Evolutionary conservation across 37 sponge, comb jelly and placozoan species (phyloP), one percentile per base, ranked within the genome.

Genomic region (Diacarnus erythraeanus): DNA sequence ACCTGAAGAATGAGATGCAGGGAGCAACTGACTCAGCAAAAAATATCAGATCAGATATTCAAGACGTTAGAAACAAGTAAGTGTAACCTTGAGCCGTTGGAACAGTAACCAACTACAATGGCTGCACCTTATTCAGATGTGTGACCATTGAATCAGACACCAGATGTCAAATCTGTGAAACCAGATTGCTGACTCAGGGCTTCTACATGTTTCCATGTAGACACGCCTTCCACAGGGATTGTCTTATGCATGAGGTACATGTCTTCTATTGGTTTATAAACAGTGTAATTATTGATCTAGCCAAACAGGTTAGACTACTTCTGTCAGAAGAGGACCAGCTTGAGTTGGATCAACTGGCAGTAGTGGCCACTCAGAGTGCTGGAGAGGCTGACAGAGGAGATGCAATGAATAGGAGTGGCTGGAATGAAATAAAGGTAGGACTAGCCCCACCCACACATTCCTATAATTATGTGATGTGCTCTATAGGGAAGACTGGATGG

Each of bases 131-230:
- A 4, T 79, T 57, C 69, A 98, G 96, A 81, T 95, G 75, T 85
- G 81, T 90, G 35, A 76, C 85, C 17, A 79, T 98, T 18, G 58
- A 85, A 5, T 72, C 94, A 17, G 58, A 73, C 41, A 72, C 81
- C 4, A 88, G 76, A 41, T 98, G 98, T 63, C 60, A 77, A 36
- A 64, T 95, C 56, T 98, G 98, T 79, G 78, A 88, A 38, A 72
- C 67, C 58, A 81, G 92, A 25, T 81, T 98, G 17, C 80, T 98
- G 12, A 77, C 86, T 35, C 80, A 86, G 36, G 75, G 81, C 41
- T 98, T 98, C 84, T 98, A 95, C 89, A 87, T 98, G 64, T 98
- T 98, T 42, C 95, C 98, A 4, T 98, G 98, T 79, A 81, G 39
- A 5, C 98, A 98, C 70, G 85, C 97, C 59, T 98, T 90, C 75